phyloP scores from a whole-genome alignment of 1,140 invertebrate genomes.

The Halesus radiatus region DNA sequence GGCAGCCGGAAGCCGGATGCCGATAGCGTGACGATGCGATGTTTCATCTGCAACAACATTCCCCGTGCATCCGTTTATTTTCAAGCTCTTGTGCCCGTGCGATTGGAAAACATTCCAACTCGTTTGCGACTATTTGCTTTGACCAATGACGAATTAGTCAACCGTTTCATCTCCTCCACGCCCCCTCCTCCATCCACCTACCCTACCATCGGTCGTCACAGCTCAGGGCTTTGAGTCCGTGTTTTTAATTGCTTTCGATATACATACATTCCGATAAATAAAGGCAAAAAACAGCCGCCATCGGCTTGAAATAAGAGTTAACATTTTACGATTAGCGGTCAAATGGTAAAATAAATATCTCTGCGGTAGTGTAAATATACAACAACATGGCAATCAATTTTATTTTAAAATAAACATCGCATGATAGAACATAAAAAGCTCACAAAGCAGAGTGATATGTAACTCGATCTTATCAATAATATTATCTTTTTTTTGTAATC shows the following conservation, averaged over 20 bases:
- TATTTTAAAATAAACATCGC: too few species aligned
- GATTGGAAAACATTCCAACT: constrained; percentile 43
- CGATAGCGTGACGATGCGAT: background rate
- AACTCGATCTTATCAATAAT: too few species aligned
- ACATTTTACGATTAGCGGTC: too few species aligned
- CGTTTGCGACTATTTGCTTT: constrained; percentile 55
- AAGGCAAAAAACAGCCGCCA: too few species aligned
- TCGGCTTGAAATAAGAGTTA: too few species aligned
- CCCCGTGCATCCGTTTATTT: constrained; percentile 45
- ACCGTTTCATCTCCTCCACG: constrained; percentile 45
- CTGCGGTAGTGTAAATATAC: too few species aligned
- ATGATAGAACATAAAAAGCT: too few species aligned
- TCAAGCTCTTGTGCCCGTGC: constrained; percentile 36
- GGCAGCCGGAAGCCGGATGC: too few species aligned
- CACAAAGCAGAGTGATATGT: too few species aligned
- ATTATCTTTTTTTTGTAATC: too few species aligned
- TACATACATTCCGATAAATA: constrained; percentile 1
- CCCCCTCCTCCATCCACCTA: background rate
- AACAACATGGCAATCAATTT: too few species aligned
- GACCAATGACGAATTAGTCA: constrained; percentile 57
- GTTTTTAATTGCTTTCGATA: constrained; percentile 56
- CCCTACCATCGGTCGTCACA: background rate
- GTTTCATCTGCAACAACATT: constrained; percentile 23
- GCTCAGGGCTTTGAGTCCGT: constrained; percentile 45
- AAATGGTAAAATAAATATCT: too few species aligned